Base-by-base conservation (phyloP, 2,113 vertebrate species). In the Acrocephalus arundinaceus region DNA sequence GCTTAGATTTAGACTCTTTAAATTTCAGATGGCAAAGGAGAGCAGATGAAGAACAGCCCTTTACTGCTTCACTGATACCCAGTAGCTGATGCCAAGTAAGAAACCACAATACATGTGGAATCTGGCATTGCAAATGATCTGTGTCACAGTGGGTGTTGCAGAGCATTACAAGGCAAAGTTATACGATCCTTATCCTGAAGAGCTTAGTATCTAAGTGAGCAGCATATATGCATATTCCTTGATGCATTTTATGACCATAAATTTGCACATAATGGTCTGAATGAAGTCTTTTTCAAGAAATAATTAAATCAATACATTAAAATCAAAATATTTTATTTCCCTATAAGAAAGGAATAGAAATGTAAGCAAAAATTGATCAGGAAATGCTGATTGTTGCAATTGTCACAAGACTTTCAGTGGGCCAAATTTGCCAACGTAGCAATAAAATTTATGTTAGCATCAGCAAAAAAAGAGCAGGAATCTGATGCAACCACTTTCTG, bases 381-480 rank as follows among this genome's bases (percentile, higher is more conserved):
- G 52, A 96, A 90, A 70, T 79, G 66, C 62, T 89, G 90, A 72
- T 85, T 75, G 19, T 72, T 0, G 0, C 66, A 68, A 61, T 49
- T 72, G 41, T 84, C 92, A 70, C 57, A 78, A 82, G 24, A 9
- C 7, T 79, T 87, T 84, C 62, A 66, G n/a, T 82, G 54, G 68
- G 70, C 83, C 90, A 92, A 79, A 90, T 90, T 68, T 82, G 80
- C 49, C 62, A 68, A 59, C 0, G 1, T 27, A 89, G 70, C 70
- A 94, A 87, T 92, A 88, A 95, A 94, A 92, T 74, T 89, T 79
- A 67, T 0, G 0, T 87, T 58, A 75, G 5, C 67, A 90, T 94
- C 92, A 96, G 92, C 91, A 92, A 74, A 92, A 92, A 87, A 83
- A 72, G 49, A 85, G 21, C 62, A 87, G 30, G 58, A 93, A 87